Conservation (phyloP, 1,140 invertebrate genomes). For the Dufourea novaeangliae region DNA sequence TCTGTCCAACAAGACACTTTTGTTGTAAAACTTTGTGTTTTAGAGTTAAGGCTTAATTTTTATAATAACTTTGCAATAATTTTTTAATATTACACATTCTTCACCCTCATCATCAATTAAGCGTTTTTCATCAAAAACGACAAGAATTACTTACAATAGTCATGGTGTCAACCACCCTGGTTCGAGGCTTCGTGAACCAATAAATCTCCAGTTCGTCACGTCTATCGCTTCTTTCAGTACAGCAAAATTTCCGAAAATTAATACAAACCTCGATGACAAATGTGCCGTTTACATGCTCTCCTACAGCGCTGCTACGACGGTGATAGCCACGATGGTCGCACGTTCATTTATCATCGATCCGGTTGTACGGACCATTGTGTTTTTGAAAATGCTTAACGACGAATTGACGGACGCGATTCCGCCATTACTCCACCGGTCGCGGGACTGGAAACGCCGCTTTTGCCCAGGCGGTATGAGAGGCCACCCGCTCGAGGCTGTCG, state of each 20-base stretch:
- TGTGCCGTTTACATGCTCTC: conserved; percentile 57
- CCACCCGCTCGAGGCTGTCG: no score
- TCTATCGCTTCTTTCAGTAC: background rate
- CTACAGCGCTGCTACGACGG: conserved; percentile 13
- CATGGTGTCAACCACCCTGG: background rate
- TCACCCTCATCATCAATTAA: no score
- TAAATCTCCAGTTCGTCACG: background rate
- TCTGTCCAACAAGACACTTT: no score
- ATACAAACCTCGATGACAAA: conserved; percentile 58
- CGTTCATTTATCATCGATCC: background rate
- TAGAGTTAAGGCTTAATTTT: no score
- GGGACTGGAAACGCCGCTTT: conserved; percentile 5
- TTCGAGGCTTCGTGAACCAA: background rate
- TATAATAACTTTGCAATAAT: no score
- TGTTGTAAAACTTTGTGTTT: no score
- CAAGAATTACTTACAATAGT: background rate
- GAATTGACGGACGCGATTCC: background rate
- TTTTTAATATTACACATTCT: no score
- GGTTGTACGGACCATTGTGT: background rate
- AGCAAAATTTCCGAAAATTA: conserved; percentile 53
- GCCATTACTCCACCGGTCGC: conserved; percentile 3
- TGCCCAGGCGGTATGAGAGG: no score
- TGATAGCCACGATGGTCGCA: no score
- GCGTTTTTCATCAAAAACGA: no score
- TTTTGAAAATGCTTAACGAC: conserved; percentile 8